These are phyloP conservation scores for Antennarius maculatus DNA, from an alignment of 2,797 vertebrate species.

Conservation along the genomic window DNA sequence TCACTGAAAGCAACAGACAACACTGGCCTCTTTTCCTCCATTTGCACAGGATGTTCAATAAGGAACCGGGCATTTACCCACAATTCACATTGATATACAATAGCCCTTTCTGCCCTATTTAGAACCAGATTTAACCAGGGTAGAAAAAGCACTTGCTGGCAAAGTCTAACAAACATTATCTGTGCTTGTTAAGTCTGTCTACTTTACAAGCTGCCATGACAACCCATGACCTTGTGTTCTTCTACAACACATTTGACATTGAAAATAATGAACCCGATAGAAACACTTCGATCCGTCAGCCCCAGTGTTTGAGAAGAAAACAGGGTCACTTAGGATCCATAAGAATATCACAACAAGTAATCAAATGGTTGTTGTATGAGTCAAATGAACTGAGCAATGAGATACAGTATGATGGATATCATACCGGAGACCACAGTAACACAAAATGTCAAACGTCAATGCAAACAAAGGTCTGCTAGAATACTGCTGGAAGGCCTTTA, in stretches of 20 bases:
- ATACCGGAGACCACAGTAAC: neutral
- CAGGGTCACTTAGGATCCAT: neutral
- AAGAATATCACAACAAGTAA: slow-evolving; percentile 1
- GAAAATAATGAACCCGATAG: neutral
- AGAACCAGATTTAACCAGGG: neutral
- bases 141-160: neutral
- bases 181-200: neutral
- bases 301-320: slow-evolving; percentile 11
- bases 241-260: neutral
- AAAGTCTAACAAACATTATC: slow-evolving; percentile 1
- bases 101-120: neutral
- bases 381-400: neutral
- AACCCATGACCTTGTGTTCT: neutral
- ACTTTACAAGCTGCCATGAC: neutral
- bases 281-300: neutral
- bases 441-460: neutral
- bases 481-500: slow-evolving; percentile 24
- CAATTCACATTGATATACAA: neutral
- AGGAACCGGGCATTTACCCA: neutral
- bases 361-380: neutral
- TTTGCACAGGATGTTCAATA: neutral
- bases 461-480: slow-evolving; percentile 26
- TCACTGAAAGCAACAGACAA: neutral
- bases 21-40: neutral
- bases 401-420: neutral